phyloP scores from a whole-genome alignment of 2,888 invertebrate species.

The Atethmia centrago region DNA sequence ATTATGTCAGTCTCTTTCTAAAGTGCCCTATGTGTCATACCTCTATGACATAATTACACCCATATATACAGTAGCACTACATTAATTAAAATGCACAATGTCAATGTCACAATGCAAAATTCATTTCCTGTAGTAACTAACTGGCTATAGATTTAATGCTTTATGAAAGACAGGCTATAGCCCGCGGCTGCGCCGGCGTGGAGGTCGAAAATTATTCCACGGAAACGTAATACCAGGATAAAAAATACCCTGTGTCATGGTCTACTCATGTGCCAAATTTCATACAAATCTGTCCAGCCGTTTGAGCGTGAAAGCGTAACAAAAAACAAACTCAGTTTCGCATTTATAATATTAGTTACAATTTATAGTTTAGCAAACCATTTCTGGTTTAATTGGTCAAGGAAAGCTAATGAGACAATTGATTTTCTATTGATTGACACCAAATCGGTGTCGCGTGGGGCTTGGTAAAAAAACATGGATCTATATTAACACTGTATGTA shows the following conservation, averaged over 20 bases:
- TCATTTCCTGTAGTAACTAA: constrained; percentile 14
- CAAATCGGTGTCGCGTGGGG: too few relatives aligned
- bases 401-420: too few relatives aligned
- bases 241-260: too few relatives aligned
- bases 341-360: not conserved
- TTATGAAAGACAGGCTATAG: not conserved
- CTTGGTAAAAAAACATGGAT: too few relatives aligned
- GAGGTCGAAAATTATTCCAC: not conserved
- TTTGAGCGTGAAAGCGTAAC: not conserved
- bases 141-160: not conserved
- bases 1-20: not conserved
- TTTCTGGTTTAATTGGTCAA: not conserved
- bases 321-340: not conserved
- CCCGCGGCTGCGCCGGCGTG: not conserved
- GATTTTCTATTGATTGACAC: too few relatives aligned
- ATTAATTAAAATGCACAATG: not conserved
- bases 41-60: not conserved
- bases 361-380: not conserved
- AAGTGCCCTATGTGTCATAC: not conserved
- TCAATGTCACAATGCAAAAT: not conserved
- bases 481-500: not conserved
- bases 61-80: not conserved
- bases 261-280: too few relatives aligned
- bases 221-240: not conserved
- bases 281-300: too few relatives aligned